Evolutionary conservation across 1,140 invertebrate genomes (phyloP), one percentile per base, ranked within the genome.

Genomic region (Patella vulgata): DNA sequence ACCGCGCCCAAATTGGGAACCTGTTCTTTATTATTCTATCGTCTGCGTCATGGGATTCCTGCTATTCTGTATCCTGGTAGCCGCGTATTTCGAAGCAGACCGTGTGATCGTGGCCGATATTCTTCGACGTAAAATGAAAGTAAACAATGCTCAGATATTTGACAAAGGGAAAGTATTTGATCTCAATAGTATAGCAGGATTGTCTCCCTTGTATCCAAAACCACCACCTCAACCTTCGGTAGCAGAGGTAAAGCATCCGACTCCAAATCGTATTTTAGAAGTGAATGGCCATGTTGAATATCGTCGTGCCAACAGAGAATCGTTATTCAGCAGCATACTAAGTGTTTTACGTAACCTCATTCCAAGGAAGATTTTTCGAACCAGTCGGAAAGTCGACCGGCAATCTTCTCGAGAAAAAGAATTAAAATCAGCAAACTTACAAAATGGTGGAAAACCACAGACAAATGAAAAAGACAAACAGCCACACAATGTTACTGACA

Each of bases 1-100:
- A 27, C 87, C 89, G 0, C 88, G 95, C 48, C 95, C 95, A 0
- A 80, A 82, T 0, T 95, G 93, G 92, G 93, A 97, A 82, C 81
- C 85, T 0, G 84, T 88, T 31, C 78, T 96, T 14, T 91, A 93
- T 70, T 91, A 91, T 78, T 83, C 87, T 5, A 86, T 90, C 0
- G 79, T 92, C 0, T 83, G 84, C 43, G 79, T 91, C n/a, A 88
- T 92, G 61, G 72, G 88, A 6, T 83, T 88, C 60, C 82, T 93
- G n/a, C 82, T 93, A 12, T 74, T 91, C 31, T 89, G 90, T 52
- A 88, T 92, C 14, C 71, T 92, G 2, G 85, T 90, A 0, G 87
- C 90, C 39, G 89, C 91, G 0, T 89, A 92, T 60, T 86, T 94
- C 44, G 94, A 88, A 78, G 90, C 90, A 2, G 90, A 93, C 74